Percentiles rank a stretch among this genome's conserved stretches.
Conservation (phyloP, 2,113 vertebrate genomes). For the Heteronetta atricapilla region DNA sequence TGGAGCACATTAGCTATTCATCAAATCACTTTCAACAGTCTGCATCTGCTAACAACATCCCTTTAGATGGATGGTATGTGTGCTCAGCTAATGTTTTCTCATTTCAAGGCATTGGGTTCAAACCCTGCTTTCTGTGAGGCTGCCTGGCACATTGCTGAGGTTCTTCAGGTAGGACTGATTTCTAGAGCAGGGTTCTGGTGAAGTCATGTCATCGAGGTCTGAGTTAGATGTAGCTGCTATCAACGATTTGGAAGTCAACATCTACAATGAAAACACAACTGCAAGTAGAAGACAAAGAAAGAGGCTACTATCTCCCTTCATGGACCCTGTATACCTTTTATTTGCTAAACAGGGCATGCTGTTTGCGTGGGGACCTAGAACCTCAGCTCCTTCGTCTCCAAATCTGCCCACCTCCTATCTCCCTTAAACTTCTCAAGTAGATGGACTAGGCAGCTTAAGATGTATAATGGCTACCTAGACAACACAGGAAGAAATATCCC, state of each 20-base stretch:
- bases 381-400: not conserved
- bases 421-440: not conserved
- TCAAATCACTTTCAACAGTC: not conserved
- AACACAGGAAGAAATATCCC: not conserved
- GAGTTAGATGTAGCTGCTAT: not conserved
- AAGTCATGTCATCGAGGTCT: not conserved
- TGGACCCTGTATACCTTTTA: slow-evolving; percentile 31
- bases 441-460: not conserved
- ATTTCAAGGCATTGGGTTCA: not conserved
- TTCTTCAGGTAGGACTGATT: not conserved
- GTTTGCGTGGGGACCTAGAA: not conserved
- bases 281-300: not conserved
- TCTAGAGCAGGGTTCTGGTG: not conserved
- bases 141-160: not conserved
- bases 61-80: too few species aligned
- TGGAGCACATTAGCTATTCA: not conserved
- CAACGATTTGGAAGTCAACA: not conserved
- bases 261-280: slow-evolving; percentile 28
- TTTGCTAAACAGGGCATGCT: slow-evolving; percentile 23
- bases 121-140: not conserved
- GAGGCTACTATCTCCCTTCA: slow-evolving; percentile 2
- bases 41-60: not conserved
- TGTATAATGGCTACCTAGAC: not conserved
- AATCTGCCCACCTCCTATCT: not conserved
- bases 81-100: not conserved